Evolutionary conservation across 2,888 invertebrate species (phyloP).

Genomic region (Drosophila pseudotalamancana): DNA sequence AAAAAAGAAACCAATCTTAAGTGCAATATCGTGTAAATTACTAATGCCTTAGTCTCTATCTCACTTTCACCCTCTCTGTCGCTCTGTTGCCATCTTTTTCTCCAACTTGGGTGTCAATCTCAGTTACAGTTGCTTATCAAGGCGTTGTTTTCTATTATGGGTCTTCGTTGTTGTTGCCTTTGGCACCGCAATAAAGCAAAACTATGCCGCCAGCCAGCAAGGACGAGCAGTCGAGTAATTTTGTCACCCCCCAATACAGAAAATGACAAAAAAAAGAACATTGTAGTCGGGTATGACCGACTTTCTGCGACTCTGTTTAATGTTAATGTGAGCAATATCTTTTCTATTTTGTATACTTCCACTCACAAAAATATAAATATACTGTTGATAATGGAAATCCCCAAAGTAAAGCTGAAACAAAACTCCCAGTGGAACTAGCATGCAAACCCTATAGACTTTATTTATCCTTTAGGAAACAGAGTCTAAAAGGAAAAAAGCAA

Average conservation of each 20-base stretch:
- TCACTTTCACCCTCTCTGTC: neutral
- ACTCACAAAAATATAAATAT: no score
- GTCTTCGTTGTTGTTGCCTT: conserved; percentile 33
- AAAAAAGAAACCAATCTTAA: conserved; percentile 43
- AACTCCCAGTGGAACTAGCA: no score
- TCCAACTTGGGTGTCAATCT: conserved; percentile 56
- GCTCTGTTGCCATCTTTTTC: neutral
- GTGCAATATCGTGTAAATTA: conserved; percentile 58
- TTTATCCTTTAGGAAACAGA: no score
- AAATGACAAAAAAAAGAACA: conserved; percentile 24
- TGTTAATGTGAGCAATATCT: no score
- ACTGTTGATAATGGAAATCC: no score
- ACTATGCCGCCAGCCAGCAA: conserved; percentile 55
- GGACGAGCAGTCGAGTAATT: conserved; percentile 22
- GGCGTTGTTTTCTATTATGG: conserved; percentile 37
- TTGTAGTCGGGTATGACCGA: no score
- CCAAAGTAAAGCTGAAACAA: no score
- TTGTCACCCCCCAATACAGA: conserved; percentile 17
- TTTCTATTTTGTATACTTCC: no score
- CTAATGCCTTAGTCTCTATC: conserved; percentile 1
- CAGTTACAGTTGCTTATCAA: conserved; percentile 53
- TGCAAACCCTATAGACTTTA: no score
- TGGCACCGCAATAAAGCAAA: conserved; percentile 63
- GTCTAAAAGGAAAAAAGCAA: no score
- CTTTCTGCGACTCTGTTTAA: no score